Percentiles rank a stretch among this genome's conserved stretches.
Evolutionary conservation across 1,140 invertebrate genomes (phyloP).

Genomic region (Pinna nobilis): DNA sequence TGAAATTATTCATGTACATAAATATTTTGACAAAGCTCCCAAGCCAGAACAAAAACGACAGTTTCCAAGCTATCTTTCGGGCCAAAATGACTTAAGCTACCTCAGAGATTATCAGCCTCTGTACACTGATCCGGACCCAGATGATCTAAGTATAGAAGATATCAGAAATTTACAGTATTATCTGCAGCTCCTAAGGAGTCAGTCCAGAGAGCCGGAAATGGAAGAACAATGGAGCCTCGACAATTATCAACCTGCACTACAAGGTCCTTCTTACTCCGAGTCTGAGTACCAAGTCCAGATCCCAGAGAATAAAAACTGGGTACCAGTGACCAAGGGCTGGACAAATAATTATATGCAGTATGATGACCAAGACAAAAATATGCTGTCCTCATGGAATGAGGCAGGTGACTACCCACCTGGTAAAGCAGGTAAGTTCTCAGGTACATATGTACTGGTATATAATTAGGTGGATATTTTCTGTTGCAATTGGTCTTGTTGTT

Average conservation of each 20-base stretch:
- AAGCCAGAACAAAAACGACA: conserved; percentile 3
- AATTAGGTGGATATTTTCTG: too few relatives aligned
- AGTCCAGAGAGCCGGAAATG: too few relatives aligned
- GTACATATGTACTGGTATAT: too few relatives aligned
- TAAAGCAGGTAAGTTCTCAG: too few relatives aligned
- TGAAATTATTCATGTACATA: conserved; percentile 21
- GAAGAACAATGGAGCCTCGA: too few relatives aligned
- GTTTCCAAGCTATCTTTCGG: neutral
- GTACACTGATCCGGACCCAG: conserved; percentile 3
- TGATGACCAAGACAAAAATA: too few relatives aligned
- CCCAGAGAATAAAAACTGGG: neutral
- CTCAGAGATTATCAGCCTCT: conserved; percentile 3
- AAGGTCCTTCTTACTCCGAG: neutral
- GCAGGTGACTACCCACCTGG: too few relatives aligned
- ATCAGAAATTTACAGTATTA: conserved; percentile 25
- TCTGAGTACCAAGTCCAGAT: neutral
- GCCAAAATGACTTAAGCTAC: conserved; percentile 13
- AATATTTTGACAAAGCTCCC: conserved; percentile 40
- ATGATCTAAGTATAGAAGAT: conserved; percentile 28
- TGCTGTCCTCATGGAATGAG: too few relatives aligned
- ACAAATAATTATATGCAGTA: too few relatives aligned
- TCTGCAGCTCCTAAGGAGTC: neutral
- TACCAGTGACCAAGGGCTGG: too few relatives aligned
- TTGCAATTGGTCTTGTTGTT: too few relatives aligned
- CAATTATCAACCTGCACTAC: too few relatives aligned